These are phyloP conservation scores for Heliconius ismenius DNA, from an alignment of 2,888 invertebrate species.

Conservation along the genomic window DNA sequence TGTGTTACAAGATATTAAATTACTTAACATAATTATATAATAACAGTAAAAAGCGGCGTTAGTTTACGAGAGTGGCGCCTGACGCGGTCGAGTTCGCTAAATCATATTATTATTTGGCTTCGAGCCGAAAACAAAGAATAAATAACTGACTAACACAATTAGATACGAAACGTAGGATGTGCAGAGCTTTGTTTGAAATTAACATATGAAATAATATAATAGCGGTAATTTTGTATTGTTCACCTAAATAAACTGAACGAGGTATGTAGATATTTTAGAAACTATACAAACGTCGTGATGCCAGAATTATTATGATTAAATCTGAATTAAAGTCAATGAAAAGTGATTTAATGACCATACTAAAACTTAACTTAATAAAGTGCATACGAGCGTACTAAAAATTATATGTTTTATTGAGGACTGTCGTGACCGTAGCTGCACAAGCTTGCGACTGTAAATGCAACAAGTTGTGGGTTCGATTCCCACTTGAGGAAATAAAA, in stretches of 20 bases:
- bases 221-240: not conserved
- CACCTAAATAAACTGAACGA: not conserved
- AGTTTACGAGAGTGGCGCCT: constrained; percentile 69
- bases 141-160: constrained; percentile 36
- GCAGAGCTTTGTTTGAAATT: not conserved
- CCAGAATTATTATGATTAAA: not conserved
- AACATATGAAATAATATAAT: constrained; percentile 16
- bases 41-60: constrained; percentile 47
- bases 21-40: constrained; percentile 43
- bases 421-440: too few species aligned
- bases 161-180: constrained; percentile 29
- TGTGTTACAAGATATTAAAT: constrained; percentile 11
- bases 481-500: too few species aligned
- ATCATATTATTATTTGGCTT: constrained; percentile 76
- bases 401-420: too few species aligned
- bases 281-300: not conserved
- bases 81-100: constrained; percentile 58
- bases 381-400: too few species aligned
- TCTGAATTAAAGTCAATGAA: not conserved
- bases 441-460: too few species aligned
- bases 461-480: too few species aligned
- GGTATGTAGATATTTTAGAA: not conserved
- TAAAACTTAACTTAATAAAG: too few species aligned
- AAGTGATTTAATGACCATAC: too few species aligned
- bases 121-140: constrained; percentile 60